Evolutionary conservation across 2,888 invertebrate species (phyloP).

Genomic region (Poecilobothrus nobilitatus): DNA sequence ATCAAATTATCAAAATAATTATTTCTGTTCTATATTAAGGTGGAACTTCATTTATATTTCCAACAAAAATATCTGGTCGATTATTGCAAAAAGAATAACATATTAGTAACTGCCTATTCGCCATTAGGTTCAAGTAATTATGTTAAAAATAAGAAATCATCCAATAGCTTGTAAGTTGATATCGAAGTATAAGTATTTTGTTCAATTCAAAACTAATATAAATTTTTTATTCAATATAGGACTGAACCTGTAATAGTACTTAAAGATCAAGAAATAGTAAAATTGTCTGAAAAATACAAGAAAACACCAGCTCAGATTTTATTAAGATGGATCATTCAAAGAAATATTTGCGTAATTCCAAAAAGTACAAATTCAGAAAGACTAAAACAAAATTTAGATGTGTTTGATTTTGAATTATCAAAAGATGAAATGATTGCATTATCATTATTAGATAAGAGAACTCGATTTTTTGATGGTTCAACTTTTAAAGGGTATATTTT

Average conservation of each 20-base stretch:
- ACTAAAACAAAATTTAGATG: conserved; percentile 64
- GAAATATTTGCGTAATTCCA: conserved; percentile 67
- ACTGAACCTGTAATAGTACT: conserved; percentile 58
- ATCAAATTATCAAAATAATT: no score
- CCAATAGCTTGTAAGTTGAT: conserved; percentile 29
- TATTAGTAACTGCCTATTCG: conserved; percentile 69
- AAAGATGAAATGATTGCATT: conserved; percentile 54
- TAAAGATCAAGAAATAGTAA: conserved; percentile 50
- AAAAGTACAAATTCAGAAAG: conserved; percentile 70
- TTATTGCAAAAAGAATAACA: conserved; percentile 54
- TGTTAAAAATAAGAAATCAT: conserved; percentile 44
- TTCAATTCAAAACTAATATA: background rate
- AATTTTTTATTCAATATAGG: conserved; percentile 34
- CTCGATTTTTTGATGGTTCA: conserved; percentile 61
- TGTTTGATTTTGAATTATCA: conserved; percentile 64
- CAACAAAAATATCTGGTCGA: conserved; percentile 60
- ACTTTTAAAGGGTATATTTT: conserved; percentile 55
- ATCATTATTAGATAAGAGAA: conserved; percentile 53
- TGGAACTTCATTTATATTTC: conserved; percentile 71
- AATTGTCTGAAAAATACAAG: conserved; percentile 50
- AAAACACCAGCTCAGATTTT: conserved; percentile 70
- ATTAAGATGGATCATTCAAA: conserved; percentile 63
- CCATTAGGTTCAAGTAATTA: conserved; percentile 68
- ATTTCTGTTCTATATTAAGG: conserved; percentile 35
- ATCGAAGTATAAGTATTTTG: background rate